These are phyloP conservation scores for Thereva unica DNA, from an alignment of 2,888 invertebrate genomes.

Conservation along the genomic window DNA sequence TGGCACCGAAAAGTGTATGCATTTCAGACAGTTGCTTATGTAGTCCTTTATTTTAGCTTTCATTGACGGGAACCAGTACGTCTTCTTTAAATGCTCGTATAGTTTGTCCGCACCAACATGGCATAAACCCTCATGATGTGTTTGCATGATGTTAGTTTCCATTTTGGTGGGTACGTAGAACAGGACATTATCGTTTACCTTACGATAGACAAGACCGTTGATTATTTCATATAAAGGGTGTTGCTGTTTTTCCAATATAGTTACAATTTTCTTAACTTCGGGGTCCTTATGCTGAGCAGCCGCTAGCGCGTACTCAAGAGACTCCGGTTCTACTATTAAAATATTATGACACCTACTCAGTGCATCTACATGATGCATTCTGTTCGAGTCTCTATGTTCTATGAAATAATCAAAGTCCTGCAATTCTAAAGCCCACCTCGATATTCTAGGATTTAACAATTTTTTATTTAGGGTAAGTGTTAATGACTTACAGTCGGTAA, in stretches of 20 bases:
- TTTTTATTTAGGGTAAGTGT: conserved; percentile 46
- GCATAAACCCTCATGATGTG: conserved; percentile 44
- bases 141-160: conserved; percentile 37
- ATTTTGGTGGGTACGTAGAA: conserved; percentile 16
- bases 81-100: not conserved
- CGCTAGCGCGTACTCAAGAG: conserved; percentile 43
- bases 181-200: conserved; percentile 24
- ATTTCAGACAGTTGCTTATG: conserved; percentile 52
- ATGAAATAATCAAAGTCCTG: conserved; percentile 45
- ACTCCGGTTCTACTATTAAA: conserved; percentile 44
- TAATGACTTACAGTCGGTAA: conserved; percentile 48
- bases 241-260: conserved; percentile 35
- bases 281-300: conserved; percentile 41
- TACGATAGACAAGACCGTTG: conserved; percentile 23
- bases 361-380: conserved; percentile 48
- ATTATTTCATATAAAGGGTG: conserved; percentile 5
- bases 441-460: conserved; percentile 48
- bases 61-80: conserved; percentile 49
- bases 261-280: conserved; percentile 39
- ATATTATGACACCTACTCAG: conserved; percentile 43
- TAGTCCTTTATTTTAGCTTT: conserved; percentile 50
- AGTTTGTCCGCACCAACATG: conserved; percentile 47
- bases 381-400: conserved; percentile 43
- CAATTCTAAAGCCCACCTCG: conserved; percentile 47
- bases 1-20: conserved; percentile 49